phyloP scores from a whole-genome alignment of 2,797 vertebrate genomes.

The Thaleichthys pacificus region DNA sequence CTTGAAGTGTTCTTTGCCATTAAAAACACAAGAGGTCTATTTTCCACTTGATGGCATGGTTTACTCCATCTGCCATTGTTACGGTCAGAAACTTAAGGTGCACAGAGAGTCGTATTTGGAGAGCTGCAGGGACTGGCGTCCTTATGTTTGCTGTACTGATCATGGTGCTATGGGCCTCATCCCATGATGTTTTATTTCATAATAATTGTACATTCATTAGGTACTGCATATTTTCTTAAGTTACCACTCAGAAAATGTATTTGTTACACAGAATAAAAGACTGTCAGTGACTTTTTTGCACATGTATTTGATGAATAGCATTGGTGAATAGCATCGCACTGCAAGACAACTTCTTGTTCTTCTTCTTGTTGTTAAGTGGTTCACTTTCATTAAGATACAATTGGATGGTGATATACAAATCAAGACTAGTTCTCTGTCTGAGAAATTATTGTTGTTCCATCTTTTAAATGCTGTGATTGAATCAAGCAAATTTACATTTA shows the following conservation, averaged over 20 bases:
- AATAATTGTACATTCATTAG: conserved; percentile 40
- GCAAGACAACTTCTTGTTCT: too few relatives aligned
- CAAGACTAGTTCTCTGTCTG: not conserved
- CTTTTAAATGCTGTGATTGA: not conserved
- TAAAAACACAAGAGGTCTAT: conserved; percentile 75
- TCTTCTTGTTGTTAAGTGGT: too few relatives aligned
- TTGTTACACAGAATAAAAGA: not conserved
- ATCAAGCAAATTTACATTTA: not conserved
- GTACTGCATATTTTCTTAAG: not conserved
- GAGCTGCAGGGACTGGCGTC: conserved; percentile 58
- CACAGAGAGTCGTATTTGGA: conserved; percentile 57
- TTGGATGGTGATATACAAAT: not conserved
- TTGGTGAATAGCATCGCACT: not conserved
- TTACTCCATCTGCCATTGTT: conserved; percentile 69
- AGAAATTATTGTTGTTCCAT: not conserved
- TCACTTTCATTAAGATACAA: not conserved
- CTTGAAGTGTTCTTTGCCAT: conserved; percentile 54
- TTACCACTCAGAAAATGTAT: not conserved
- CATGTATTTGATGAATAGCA: conserved; percentile 3
- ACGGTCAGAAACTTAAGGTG: conserved; percentile 61
- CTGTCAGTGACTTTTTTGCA: not conserved
- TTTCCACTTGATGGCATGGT: conserved; percentile 76
- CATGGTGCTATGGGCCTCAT: conserved; percentile 41
- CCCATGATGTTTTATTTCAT: not conserved
- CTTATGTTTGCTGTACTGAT: conserved; percentile 58